Evolutionary conservation across 2,888 invertebrate genomes (phyloP).

Genomic region (Apocheima hispidaria): DNA sequence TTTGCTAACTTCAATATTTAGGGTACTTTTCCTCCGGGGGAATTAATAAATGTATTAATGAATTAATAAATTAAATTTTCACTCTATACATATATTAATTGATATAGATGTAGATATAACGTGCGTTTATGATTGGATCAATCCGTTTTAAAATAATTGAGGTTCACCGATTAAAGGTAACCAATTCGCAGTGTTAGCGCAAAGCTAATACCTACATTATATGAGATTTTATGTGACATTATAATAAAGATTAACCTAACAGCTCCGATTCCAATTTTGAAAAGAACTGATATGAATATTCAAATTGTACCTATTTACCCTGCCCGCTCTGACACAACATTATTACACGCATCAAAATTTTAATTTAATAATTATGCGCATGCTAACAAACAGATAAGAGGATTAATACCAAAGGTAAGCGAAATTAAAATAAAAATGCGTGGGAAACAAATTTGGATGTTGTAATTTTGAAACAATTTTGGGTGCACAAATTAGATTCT

Average conservation of each 20-base stretch:
- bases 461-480: too few relatives aligned
- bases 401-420: conserved; percentile 88
- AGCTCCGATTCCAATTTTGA: conserved; percentile 18
- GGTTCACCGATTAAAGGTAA: conserved; percentile 7
- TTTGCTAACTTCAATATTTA: too few relatives aligned
- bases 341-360: conserved; percentile 28
- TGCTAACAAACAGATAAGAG: conserved; percentile 80
- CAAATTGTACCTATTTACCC: conserved; percentile 16
- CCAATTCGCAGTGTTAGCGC: conserved; percentile 6
- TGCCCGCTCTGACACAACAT: conserved; percentile 24
- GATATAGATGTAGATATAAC: background rate
- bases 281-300: conserved; percentile 33
- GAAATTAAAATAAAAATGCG: conserved; percentile 28
- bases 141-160: conserved; percentile 15
- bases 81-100: too few relatives aligned
- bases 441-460: too few relatives aligned
- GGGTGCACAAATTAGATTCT: too few relatives aligned
- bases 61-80: too few relatives aligned
- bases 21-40: too few relatives aligned
- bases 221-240: too few relatives aligned
- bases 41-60: too few relatives aligned
- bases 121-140: background rate
- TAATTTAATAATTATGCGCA: conserved; percentile 57
- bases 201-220: too few relatives aligned
- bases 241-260: conserved; percentile 41